phyloP scores from a whole-genome alignment of 2,888 invertebrate genomes.

The Cantharis nigra region DNA sequence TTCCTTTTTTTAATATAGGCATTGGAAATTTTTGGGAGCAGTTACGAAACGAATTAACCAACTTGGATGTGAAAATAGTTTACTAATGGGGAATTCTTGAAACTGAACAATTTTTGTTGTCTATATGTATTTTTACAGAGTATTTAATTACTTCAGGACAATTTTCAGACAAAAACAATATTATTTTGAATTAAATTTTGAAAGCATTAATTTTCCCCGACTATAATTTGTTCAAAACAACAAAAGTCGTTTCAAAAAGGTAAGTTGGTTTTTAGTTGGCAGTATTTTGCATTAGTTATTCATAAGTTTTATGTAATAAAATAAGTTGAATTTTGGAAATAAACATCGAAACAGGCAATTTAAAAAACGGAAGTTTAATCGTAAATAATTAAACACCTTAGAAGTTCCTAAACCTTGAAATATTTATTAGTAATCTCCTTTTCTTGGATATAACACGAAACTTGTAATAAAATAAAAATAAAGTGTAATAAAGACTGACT shows the following conservation, averaged over 20 bases:
- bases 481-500: neutral
- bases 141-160: neutral
- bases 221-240: too few species aligned
- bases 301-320: neutral
- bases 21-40: too few species aligned
- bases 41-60: neutral
- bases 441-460: neutral
- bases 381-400: slow-evolving; percentile 1
- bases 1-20: too few species aligned
- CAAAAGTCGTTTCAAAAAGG: neutral
- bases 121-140: neutral
- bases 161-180: neutral
- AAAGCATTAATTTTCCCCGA: too few species aligned
- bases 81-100: neutral
- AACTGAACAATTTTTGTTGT: neutral
- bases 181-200: neutral
- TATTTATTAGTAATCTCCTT: slow-evolving; percentile 5
- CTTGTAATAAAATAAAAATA: neutral
- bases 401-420: slow-evolving; percentile 10
- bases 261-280: neutral
- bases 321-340: neutral
- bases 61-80: neutral
- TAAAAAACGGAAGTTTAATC: slow-evolving; percentile 3
- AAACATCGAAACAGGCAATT: slow-evolving; percentile 1
- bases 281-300: neutral